These are phyloP conservation scores for Bombycilla garrulus DNA, from an alignment of 2,113 vertebrate species.

Conservation along the genomic window DNA sequence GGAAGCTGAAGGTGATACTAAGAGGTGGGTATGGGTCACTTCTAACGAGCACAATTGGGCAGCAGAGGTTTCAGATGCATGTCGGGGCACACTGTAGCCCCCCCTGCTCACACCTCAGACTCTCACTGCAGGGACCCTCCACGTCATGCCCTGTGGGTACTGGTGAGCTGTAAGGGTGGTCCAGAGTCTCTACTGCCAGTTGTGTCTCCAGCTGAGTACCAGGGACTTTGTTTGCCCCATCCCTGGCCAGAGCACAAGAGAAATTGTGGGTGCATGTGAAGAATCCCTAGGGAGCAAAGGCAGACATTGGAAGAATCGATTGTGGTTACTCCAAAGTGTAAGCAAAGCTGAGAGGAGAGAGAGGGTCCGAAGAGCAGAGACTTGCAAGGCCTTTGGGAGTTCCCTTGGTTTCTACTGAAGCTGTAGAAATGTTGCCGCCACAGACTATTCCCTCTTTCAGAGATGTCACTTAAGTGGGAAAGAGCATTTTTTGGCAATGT, in stretches of 20 bases:
- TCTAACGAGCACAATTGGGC: neutral
- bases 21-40: neutral
- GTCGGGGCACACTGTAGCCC: neutral
- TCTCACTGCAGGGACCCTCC: neutral
- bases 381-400: neutral
- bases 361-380: neutral
- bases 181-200: neutral
- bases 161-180: neutral
- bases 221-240: neutral
- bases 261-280: neutral
- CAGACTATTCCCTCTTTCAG: neutral
- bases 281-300: neutral
- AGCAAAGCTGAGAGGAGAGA: neutral
- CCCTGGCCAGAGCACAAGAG: neutral
- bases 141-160: neutral
- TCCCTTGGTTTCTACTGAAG: neutral
- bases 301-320: neutral
- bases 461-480: neutral
- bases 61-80: neutral
- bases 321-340: neutral
- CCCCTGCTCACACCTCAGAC: neutral
- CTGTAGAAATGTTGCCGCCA: neutral
- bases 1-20: neutral
- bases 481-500: neutral
- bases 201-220: neutral